Percentiles rank a stretch among this genome's conserved stretches.
These are phyloP conservation scores for Condylura cristata DNA, from an alignment of 2,113 vertebrate genomes.

Conservation along the genomic window DNA sequence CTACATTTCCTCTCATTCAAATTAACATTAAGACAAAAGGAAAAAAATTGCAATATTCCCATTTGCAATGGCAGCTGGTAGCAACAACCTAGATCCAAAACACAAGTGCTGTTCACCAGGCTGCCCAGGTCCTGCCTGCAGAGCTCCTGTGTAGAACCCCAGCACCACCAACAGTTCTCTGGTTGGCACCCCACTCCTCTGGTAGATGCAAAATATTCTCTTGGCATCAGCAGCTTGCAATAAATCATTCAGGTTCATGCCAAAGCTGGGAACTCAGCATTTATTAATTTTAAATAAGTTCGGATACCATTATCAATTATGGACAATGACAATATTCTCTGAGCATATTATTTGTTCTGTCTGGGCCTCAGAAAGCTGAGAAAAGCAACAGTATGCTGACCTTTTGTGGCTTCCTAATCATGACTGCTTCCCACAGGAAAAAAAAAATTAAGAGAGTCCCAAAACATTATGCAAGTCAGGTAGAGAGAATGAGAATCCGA, in stretches of 20 bases:
- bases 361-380: constrained; percentile 49
- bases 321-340: constrained; percentile 62
- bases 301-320: constrained; percentile 54
- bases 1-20: constrained; percentile 68
- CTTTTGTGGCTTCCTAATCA: constrained; percentile 69
- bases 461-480: constrained; percentile 81
- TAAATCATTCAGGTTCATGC: constrained; percentile 68
- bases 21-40: constrained; percentile 79
- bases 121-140: constrained; percentile 1
- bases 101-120: background rate
- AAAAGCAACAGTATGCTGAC: constrained; percentile 38
- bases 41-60: constrained; percentile 58
- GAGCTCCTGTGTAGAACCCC: background rate
- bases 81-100: constrained; percentile 47
- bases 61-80: constrained; percentile 54
- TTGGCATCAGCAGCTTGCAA: constrained; percentile 62
- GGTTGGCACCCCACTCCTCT: constrained; percentile 41
- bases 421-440: constrained; percentile 18
- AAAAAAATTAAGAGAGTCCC: constrained; percentile 47
- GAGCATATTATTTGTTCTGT: constrained; percentile 55
- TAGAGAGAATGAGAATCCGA: constrained; percentile 71
- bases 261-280: constrained; percentile 63
- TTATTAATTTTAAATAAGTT: constrained; percentile 71
- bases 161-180: constrained; percentile 28
- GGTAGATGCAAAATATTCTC: constrained; percentile 61